Evolutionary conservation across 1,140 invertebrate species (phyloP), one percentile per base, ranked within the genome.

Genomic region (Drosophila truncata): DNA sequence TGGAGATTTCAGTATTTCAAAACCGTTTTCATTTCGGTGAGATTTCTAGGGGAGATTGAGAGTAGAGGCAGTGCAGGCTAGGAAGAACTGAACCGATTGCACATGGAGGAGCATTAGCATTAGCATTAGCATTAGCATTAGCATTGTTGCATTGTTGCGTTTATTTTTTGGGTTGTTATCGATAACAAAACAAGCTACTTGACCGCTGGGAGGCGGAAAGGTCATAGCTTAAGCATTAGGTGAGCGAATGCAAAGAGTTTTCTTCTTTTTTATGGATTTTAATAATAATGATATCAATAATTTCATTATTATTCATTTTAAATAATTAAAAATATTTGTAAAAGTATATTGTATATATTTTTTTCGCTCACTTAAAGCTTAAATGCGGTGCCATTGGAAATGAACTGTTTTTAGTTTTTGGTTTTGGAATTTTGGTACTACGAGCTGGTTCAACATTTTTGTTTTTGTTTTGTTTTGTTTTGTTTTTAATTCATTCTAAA

Each of bases 301-400:
- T n/a, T n/a, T 7, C 3, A 25, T 25, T 16, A 25, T 16, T 16
- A 25, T 9, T 25, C 16, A 4, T 25, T 27, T 47, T 9, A 47
- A 47, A 10, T 25, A 9, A n/a, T 47, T 9, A 47, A 47, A 10
- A 47, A 9, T 1, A 25, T 20, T 10, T 9, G 3, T 23, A 20
- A 1, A 16, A 25, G 23, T 25, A 8, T 0, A 47, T 47, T 47
- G 10, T 10, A 33, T 11, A 33, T 33, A 35, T 37, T 37, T 20
- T 14, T 27, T 27, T 49, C 25, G 52, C 33, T 37, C 7, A 55
- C 52, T 37, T 55, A 23, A 55, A 23, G 9, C 14, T 55, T 37
- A 55, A 55, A 37, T 49, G 47, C 39, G 39, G 47, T 77, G 74
- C 73, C 73, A 77, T 77, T 77, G 57, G 33, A 76, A 75, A 23